phyloP scores from a whole-genome alignment of 2,888 invertebrate genomes.

The Osmoderma eremita region DNA sequence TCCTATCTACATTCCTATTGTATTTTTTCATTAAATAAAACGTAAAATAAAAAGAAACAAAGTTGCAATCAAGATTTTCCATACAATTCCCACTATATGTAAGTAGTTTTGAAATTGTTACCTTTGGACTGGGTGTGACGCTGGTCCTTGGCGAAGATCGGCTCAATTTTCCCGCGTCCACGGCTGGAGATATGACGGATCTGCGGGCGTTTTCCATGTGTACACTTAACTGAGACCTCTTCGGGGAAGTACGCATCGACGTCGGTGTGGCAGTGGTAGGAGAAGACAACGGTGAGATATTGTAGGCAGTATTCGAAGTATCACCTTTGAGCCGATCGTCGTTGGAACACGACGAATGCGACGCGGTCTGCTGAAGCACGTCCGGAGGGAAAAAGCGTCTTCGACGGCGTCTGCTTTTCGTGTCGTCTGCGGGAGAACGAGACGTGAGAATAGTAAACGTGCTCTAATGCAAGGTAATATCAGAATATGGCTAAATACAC shows the following conservation, averaged over 20 bases:
- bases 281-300: conserved; percentile 49
- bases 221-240: conserved; percentile 59
- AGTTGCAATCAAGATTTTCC: too few relatives aligned
- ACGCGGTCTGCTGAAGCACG: conserved; percentile 52
- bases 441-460: background rate
- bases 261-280: conserved; percentile 54
- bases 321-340: conserved; percentile 50
- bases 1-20: too few relatives aligned
- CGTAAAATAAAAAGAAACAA: too few relatives aligned
- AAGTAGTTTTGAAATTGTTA: conserved; percentile 39
- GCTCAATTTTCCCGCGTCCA: conserved; percentile 19
- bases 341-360: conserved; percentile 45
- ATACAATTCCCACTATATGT: conserved; percentile 43
- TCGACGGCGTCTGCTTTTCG: conserved; percentile 54
- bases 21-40: too few relatives aligned
- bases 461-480: background rate
- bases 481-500: background rate
- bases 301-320: conserved; percentile 54
- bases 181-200: conserved; percentile 53
- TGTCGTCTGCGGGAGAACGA: conserved; percentile 53
- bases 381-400: conserved; percentile 59
- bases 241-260: conserved; percentile 48
- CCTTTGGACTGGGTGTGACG: conserved; percentile 50
- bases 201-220: conserved; percentile 63
- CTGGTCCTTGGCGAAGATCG: conserved; percentile 42